Percentiles rank a stretch among this genome's conserved stretches.
Evolutionary conservation across 2,888 invertebrate species (phyloP).

Genomic region (Pseudoips prasinana): DNA sequence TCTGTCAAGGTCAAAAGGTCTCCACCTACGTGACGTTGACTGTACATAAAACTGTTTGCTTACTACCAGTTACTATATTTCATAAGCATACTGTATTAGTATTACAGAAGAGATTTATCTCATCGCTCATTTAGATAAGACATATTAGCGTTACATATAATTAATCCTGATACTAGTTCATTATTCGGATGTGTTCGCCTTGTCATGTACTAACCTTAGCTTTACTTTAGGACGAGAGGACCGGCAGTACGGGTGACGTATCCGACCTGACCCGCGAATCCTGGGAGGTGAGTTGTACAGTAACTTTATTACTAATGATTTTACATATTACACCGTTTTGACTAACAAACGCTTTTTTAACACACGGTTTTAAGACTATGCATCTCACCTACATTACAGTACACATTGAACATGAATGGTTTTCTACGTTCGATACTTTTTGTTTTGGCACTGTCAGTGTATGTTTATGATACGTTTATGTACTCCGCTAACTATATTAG

Average conservation of each 20-base stretch:
- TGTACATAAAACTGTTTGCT: too few relatives aligned
- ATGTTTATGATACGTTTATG: conserved; percentile 15
- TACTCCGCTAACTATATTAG: too few relatives aligned
- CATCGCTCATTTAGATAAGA: conserved; percentile 62
- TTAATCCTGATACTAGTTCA: neutral
- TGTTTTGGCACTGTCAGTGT: conserved; percentile 32
- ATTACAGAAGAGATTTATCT: conserved; percentile 38
- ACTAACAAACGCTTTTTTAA: conserved; percentile 52
- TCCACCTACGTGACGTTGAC: too few relatives aligned
- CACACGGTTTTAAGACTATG: conserved; percentile 53
- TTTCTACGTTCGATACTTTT: conserved; percentile 30
- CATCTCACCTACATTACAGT: conserved; percentile 72
- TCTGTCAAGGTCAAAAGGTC: too few relatives aligned
- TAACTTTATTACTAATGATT: conserved; percentile 17
- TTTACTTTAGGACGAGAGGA: conserved; percentile 75
- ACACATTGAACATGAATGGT: conserved; percentile 68
- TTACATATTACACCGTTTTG: conserved; percentile 40
- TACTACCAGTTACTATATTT: conserved; percentile 6
- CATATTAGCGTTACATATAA: neutral
- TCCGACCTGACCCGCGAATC: conserved; percentile 92
- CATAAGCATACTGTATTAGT: conserved; percentile 25
- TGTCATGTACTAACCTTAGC: neutral
- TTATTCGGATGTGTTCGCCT: conserved; percentile 8
- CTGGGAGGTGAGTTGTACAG: conserved; percentile 93
- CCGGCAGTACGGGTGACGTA: conserved; percentile 87